Evolutionary conservation across 2,113 vertebrate genomes (phyloP).

Genomic region (Hippoglossus stenolepis): DNA sequence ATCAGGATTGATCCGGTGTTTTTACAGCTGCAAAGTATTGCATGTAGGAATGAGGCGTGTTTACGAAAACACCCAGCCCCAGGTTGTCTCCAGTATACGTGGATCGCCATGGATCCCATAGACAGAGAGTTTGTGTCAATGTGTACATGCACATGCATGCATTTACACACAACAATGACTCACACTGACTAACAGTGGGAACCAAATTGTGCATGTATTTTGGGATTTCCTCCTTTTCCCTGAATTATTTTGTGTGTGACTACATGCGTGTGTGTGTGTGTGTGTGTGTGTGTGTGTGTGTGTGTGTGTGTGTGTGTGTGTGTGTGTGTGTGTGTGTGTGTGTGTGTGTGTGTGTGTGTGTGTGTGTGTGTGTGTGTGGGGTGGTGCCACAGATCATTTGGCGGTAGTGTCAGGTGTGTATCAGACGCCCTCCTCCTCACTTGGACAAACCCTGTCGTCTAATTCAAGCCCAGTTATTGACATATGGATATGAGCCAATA

Average conservation of each 20-base stretch:
- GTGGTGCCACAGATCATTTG: slow-evolving; percentile 35
- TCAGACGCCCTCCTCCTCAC: slow-evolving; percentile 27
- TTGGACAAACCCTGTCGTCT: slow-evolving; percentile 34
- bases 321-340: too few species aligned
- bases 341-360: too few species aligned
- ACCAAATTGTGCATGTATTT: not conserved
- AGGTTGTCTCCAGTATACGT: slow-evolving; percentile 52
- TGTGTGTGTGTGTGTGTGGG: too few species aligned
- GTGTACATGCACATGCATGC: not conserved
- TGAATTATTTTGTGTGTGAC: not conserved
- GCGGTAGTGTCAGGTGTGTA: slow-evolving; percentile 40
- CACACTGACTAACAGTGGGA: not conserved
- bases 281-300: slow-evolving; percentile 14
- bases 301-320: not conserved
- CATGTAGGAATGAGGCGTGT: slow-evolving; percentile 59
- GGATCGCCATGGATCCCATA: slow-evolving; percentile 12
- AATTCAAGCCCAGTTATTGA: slow-evolving; percentile 40
- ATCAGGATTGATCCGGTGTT: slow-evolving; percentile 52
- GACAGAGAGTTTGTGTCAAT: slow-evolving; percentile 5
- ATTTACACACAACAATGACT: not conserved
- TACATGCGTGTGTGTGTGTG: not conserved
- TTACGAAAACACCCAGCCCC: slow-evolving; percentile 55
- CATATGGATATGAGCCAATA: slow-evolving; percentile 55
- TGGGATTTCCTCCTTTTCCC: too few species aligned
- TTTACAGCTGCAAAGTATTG: slow-evolving; percentile 68